Percentiles rank a stretch among this genome's conserved stretches.
Evolutionary conservation across 2,888 invertebrate species (phyloP).

Genomic region (Metellina segmentata): DNA sequence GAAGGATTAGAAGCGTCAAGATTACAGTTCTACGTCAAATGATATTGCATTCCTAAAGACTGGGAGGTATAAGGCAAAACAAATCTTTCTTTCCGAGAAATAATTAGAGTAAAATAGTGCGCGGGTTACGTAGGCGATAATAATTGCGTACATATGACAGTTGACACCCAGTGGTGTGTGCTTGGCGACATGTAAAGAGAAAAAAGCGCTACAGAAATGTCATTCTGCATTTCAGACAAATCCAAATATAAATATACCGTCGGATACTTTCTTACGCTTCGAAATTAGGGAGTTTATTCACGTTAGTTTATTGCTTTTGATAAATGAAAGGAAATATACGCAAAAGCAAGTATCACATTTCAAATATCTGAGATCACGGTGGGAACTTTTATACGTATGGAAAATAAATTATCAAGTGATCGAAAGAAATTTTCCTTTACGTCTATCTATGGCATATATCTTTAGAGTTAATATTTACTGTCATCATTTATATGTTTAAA

Average conservation of each 20-base stretch:
- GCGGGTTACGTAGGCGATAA: background rate
- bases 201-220: background rate
- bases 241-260: background rate
- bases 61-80: background rate
- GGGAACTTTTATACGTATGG: too few relatives aligned
- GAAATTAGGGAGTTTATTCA: background rate
- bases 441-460: too few relatives aligned
- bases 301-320: background rate
- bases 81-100: background rate
- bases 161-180: background rate
- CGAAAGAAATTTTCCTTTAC: too few relatives aligned
- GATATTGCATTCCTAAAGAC: background rate
- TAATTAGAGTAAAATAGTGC: background rate
- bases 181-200: background rate
- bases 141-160: background rate
- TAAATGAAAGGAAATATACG: background rate
- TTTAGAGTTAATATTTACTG: too few relatives aligned
- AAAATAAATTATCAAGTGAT: too few relatives aligned
- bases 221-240: background rate
- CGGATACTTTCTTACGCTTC: background rate
- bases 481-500: too few relatives aligned
- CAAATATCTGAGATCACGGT: too few relatives aligned
- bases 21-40: background rate
- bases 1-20: constrained; percentile 3
- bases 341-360: background rate